phyloP scores from a whole-genome alignment of 1,140 invertebrate genomes.

The Drosophila funebris region DNA sequence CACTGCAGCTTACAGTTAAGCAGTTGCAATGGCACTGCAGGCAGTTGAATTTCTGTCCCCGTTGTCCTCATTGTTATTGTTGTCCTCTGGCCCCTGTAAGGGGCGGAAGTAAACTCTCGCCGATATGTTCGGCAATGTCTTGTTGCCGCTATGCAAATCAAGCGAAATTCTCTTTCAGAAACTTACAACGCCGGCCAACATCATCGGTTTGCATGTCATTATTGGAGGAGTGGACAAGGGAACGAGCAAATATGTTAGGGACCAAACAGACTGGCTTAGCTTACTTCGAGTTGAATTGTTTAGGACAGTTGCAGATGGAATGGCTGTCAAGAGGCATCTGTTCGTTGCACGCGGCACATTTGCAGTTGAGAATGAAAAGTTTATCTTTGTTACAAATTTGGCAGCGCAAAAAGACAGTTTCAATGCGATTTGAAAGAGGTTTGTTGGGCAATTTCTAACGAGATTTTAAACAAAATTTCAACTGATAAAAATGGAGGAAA shows the following conservation, averaged over 20 bases:
- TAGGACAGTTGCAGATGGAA: conserved; percentile 8
- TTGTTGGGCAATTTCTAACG: neutral
- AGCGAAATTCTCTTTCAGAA: conserved; percentile 34
- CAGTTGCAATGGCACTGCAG: conserved; percentile 25
- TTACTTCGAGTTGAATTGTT: conserved; percentile 1
- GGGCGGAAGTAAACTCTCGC: conserved; percentile 31
- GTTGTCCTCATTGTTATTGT: neutral
- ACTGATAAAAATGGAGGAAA: neutral
- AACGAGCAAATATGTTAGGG: conserved; percentile 19
- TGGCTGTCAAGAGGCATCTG: conserved; percentile 23
- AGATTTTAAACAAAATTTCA: neutral
- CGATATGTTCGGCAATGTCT: conserved; percentile 36
- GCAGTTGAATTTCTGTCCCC: conserved; percentile 13
- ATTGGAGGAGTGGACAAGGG: neutral
- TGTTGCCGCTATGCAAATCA: conserved; percentile 62
- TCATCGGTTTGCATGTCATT: conserved; percentile 43
- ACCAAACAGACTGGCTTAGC: conserved; percentile 15
- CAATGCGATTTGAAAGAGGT: neutral
- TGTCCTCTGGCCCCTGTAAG: conserved; percentile 4
- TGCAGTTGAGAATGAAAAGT: conserved; percentile 10
- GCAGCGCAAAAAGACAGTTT: neutral
- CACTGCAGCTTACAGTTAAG: conserved; percentile 33
- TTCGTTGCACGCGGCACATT: neutral
- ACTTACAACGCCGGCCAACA: conserved; percentile 24
- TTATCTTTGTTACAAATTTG: conserved; percentile 5